phyloP scores from a whole-genome alignment of 2,888 invertebrate species.

The Silvanus unidentatus region DNA sequence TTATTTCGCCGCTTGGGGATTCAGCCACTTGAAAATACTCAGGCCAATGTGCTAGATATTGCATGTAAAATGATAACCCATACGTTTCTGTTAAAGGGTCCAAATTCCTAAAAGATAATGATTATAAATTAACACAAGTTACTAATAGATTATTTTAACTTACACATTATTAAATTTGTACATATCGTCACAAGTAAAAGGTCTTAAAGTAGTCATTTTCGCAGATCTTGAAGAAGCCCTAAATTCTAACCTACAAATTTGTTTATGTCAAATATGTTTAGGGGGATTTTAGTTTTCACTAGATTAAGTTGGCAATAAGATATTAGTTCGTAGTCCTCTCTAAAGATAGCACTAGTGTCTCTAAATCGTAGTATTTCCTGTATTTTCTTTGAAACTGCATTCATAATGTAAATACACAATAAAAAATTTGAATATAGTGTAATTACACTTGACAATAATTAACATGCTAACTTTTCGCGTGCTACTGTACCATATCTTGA shows the following conservation, averaged over 20 bases:
- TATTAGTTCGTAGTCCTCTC: too few species aligned
- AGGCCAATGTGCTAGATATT: conserved; percentile 97
- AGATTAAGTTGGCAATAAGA: too few species aligned
- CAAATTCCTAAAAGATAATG: conserved; percentile 64
- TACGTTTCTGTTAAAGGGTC: conserved; percentile 97
- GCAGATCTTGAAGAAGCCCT: not conserved
- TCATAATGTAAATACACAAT: too few species aligned
- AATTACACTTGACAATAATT: too few species aligned
- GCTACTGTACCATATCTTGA: too few species aligned
- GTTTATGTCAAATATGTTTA: too few species aligned
- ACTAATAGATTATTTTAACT: conserved; percentile 43
- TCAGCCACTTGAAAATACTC: conserved; percentile 98
- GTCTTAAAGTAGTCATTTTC: conserved; percentile 85
- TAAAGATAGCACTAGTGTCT: too few species aligned
- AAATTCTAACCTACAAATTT: not conserved
- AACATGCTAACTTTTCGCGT: too few species aligned
- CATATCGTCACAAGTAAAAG: conserved; percentile 91
- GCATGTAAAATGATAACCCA: conserved; percentile 92
- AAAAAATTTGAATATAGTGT: too few species aligned
- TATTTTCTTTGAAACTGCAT: too few species aligned
- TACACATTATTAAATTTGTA: conserved; percentile 94
- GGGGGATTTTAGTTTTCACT: too few species aligned
- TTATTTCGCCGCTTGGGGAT: conserved; percentile 91
- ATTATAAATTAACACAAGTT: not conserved
- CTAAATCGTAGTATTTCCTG: too few species aligned